Evolutionary conservation across 2,888 invertebrate genomes (phyloP).

Genomic region (Rotaria macrura): DNA sequence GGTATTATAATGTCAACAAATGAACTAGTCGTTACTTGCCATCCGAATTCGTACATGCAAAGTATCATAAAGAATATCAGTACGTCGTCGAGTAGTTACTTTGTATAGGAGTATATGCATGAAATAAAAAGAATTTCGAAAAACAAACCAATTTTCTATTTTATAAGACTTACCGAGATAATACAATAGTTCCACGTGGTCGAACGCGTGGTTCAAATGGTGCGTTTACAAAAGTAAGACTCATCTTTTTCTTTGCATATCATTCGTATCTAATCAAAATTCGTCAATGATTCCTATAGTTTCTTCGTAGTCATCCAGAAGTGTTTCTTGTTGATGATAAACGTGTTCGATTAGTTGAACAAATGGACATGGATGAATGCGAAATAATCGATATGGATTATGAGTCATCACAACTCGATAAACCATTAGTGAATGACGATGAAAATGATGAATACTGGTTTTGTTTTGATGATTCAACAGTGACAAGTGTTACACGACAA

Average conservation of each 20-base stretch:
- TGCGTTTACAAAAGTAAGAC: neutral
- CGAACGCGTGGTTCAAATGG: neutral
- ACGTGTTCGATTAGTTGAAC: conserved; percentile 16
- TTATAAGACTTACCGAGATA: neutral
- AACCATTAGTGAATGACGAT: neutral
- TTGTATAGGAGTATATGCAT: no score
- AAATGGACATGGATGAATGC: neutral
- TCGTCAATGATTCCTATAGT: conserved; percentile 27
- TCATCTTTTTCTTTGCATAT: no score
- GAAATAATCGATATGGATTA: neutral
- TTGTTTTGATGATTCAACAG: conserved; percentile 47
- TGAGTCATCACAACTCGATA: conserved; percentile 26
- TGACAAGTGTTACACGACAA: conserved; percentile 41
- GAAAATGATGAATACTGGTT: conserved; percentile 43
- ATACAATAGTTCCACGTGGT: neutral
- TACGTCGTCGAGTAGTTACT: no score
- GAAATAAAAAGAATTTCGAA: no score
- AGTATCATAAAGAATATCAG: no score
- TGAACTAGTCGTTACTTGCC: no score
- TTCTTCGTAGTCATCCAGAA: conserved; percentile 35
- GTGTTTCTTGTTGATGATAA: conserved; percentile 34
- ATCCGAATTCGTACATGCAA: no score
- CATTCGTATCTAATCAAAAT: no score
- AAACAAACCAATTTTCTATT: no score
- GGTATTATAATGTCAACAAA: no score